phyloP scores from a whole-genome alignment of 64 coral and sea anemone genomes.

The Orbicella faveolata region DNA sequence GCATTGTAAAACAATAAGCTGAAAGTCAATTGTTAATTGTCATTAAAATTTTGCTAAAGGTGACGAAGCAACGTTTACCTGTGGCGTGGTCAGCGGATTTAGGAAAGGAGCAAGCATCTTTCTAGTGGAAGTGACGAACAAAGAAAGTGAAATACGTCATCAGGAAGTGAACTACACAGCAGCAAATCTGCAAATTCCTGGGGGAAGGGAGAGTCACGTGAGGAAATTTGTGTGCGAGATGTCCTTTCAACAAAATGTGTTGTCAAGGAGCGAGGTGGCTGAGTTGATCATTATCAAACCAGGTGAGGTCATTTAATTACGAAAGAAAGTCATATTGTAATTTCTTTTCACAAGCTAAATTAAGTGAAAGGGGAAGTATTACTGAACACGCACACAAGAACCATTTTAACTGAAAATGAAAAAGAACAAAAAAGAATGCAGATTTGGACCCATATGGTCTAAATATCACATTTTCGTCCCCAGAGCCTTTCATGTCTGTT shows the following conservation, averaged over 20 bases:
- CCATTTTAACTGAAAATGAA: too few relatives aligned
- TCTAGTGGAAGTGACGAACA: constrained; percentile 6
- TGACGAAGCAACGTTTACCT: constrained; percentile 23
- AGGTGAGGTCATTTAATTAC: background rate
- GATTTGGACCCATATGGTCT: too few relatives aligned
- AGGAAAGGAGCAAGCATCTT: constrained; percentile 15
- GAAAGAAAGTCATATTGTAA: too few relatives aligned
- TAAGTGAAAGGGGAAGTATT: too few relatives aligned
- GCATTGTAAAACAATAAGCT: too few relatives aligned
- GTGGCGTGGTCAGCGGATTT: constrained; percentile 7
- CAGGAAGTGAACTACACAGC: background rate
- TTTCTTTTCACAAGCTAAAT: too few relatives aligned
- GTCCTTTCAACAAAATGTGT: background rate
- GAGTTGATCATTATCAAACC: background rate
- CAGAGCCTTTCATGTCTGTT: too few relatives aligned
- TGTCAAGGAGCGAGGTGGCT: background rate
- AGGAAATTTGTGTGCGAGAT: constrained; percentile 13
- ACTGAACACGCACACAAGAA: too few relatives aligned
- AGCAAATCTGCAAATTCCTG: background rate
- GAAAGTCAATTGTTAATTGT: too few relatives aligned
- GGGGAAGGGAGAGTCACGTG: background rate
- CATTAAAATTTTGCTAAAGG: background rate
- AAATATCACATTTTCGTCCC: too few relatives aligned
- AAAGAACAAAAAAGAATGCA: too few relatives aligned
- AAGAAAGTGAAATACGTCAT: background rate